Conservation (phyloP, 2,888 invertebrate genomes). For the Dryobota labecula region DNA sequence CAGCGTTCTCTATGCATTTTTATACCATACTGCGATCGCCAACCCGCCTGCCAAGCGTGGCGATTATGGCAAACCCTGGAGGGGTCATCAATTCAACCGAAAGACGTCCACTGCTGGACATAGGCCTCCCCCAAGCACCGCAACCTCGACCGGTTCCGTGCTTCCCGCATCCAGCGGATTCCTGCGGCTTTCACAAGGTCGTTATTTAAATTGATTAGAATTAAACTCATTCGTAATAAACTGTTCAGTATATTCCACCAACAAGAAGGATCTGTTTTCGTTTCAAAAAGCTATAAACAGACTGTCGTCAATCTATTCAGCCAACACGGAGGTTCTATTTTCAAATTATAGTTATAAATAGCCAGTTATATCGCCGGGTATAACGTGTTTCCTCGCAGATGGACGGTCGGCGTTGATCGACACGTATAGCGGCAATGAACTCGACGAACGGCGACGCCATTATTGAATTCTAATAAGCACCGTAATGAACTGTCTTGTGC, state of each 20-base stretch:
- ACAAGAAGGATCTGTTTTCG: constrained; percentile 15
- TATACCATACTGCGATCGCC: too few relatives aligned
- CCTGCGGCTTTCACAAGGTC: too few relatives aligned
- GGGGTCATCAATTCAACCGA: too few relatives aligned
- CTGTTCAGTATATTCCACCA: background rate
- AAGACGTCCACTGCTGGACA: too few relatives aligned
- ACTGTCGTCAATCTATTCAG: constrained; percentile 25
- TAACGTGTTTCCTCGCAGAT: constrained; percentile 57
- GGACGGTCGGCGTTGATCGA: constrained; percentile 61
- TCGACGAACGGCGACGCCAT: constrained; percentile 58
- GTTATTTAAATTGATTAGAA: background rate
- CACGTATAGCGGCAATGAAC: constrained; percentile 73
- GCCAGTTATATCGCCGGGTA: constrained; percentile 40
- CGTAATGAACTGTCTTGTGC: constrained; percentile 60
- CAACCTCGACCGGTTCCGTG: too few relatives aligned
- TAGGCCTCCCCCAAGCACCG: too few relatives aligned
- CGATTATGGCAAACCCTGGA: too few relatives aligned
- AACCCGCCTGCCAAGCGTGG: too few relatives aligned
- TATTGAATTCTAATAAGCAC: constrained; percentile 73
- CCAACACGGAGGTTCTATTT: constrained; percentile 56
- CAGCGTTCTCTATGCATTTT: too few relatives aligned
- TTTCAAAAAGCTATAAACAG: constrained; percentile 34
- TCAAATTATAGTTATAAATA: constrained; percentile 61
- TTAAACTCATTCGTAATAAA: background rate
- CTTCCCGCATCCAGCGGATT: too few relatives aligned